phyloP scores from a whole-genome alignment of 2,797 vertebrate genomes.

The Tapera naevia region DNA sequence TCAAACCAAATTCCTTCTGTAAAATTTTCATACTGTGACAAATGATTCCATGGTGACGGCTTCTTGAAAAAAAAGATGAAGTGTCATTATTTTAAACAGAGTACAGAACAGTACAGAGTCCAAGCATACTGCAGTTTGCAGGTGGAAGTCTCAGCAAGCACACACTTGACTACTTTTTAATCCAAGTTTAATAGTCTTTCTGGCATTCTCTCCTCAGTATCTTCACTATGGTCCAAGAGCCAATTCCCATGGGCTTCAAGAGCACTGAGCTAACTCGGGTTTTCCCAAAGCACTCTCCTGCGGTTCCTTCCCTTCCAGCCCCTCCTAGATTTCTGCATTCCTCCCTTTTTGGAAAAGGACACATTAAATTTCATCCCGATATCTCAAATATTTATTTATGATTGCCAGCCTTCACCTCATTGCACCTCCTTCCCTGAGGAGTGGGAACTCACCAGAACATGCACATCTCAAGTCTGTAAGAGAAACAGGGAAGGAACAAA shows the following conservation, averaged over 20 bases:
- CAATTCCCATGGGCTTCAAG: not conserved
- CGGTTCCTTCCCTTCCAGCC: fast-evolving
- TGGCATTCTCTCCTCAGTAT: not conserved
- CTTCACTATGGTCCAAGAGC: not conserved
- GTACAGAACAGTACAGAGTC: not conserved
- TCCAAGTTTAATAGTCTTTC: not conserved
- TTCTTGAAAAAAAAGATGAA: not conserved
- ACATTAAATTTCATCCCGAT: not conserved
- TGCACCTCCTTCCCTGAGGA: not conserved
- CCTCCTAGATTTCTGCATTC: not conserved
- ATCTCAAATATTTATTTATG: not conserved
- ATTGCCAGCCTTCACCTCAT: not conserved
- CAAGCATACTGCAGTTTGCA: not conserved
- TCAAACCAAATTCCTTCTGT: not conserved
- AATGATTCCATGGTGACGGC: not conserved
- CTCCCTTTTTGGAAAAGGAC: not conserved
- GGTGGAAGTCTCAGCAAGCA: not conserved
- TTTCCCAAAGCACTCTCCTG: not conserved
- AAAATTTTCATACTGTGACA: not conserved
- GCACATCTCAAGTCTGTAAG: not conserved
- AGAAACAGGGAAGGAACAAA: not conserved
- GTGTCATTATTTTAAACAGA: not conserved
- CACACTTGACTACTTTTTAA: not conserved
- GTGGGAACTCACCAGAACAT: not conserved
- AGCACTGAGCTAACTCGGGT: not conserved